Percentiles rank a stretch among this genome's conserved stretches.
Evolutionary conservation across 2,888 invertebrate species (phyloP).

Genomic region (Agonopterix alstromeriana): DNA sequence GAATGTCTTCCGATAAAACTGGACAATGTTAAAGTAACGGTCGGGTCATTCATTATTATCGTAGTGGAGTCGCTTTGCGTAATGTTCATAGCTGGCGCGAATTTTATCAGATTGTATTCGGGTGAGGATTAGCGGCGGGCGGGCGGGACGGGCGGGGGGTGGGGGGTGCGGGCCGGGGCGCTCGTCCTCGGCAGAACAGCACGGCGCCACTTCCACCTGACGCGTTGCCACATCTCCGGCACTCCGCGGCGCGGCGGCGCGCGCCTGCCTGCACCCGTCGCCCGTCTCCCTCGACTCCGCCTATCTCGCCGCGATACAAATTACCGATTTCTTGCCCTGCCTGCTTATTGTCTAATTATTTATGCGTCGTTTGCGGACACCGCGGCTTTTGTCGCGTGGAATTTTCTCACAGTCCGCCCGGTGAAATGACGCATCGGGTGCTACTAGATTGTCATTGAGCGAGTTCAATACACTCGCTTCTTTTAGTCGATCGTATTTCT

Average conservation of each 20-base stretch:
- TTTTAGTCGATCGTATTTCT: slow-evolving; percentile 22
- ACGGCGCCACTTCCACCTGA: slow-evolving; percentile 73
- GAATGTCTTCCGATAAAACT: slow-evolving; percentile 15
- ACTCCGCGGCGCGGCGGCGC: slow-evolving; percentile 40
- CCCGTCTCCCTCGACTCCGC: slow-evolving; percentile 64
- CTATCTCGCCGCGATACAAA: slow-evolving; percentile 69
- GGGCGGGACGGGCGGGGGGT: slow-evolving; percentile 39
- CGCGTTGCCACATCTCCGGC: slow-evolving; percentile 71
- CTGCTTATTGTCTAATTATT: slow-evolving; percentile 75
- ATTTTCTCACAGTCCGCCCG: slow-evolving; percentile 42
- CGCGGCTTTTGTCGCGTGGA: slow-evolving; percentile 56
- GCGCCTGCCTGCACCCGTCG: slow-evolving; percentile 62
- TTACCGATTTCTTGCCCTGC: slow-evolving; percentile 73
- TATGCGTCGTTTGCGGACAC: slow-evolving; percentile 65
- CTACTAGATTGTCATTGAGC: slow-evolving; percentile 50
- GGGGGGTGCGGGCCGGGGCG: slow-evolving; percentile 46
- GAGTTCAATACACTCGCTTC: slow-evolving; percentile 63
- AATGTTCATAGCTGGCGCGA: slow-evolving; percentile 75
- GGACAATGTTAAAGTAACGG: slow-evolving; percentile 37
- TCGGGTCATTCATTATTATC: slow-evolving; percentile 67
- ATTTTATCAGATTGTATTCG: slow-evolving; percentile 75
- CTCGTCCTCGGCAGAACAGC: slow-evolving; percentile 57
- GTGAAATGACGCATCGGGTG: slow-evolving; percentile 50
- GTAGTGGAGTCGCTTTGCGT: slow-evolving; percentile 66
- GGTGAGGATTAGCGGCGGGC: slow-evolving; percentile 65